Evolutionary conservation across 2,888 invertebrate genomes (phyloP), one percentile per base, ranked within the genome.

Genomic region (Ichneumon xanthorius): DNA sequence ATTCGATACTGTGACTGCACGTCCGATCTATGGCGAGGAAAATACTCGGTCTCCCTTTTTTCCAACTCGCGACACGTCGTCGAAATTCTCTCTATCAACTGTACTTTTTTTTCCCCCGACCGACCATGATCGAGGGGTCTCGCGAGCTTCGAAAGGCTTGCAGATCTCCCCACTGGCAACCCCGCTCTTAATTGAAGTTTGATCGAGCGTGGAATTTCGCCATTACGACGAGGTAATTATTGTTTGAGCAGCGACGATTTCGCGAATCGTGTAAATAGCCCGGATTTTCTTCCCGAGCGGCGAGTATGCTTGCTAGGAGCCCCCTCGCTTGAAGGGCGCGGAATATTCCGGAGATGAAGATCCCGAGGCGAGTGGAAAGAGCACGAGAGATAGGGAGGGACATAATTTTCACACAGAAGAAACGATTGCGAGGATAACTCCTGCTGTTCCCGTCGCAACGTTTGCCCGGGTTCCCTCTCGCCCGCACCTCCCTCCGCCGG

Each of bases 261-360:
- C 78, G 48, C 50, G 86, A 78, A 82, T 72, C 79, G 72, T 81
- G 89, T 86, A 89, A 90, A 89, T 86, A 87, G 70, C 72, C 65
- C 30, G 78, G 58, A 76, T 30, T 53, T 58, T 55, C 40, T 37
- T 26, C 5, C 33, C 45, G n/a, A 16, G 7, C 16, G 7, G 11
- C 16, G 40, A n/a, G 55, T 58, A 75, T 50, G 19, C 48, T 73
- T 61, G 73, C 19, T 2, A 9, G 37, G 37, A 37, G 37, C 2
- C 37, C 37, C 37, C 45, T 14, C 45, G 11, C 14, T 45, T 11
- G 45, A 45, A 68, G 22, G 65, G 85, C 45, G 61, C 55, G n/a
- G 75, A 55, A 81, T 77, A 76, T 79, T 82, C 26, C 37, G 22
- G 67, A 68, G 33, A 72, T 55, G 71, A 37, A 79, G 61, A 63